These are phyloP conservation scores for Gryon sp. DNA, from an alignment of 1,140 invertebrate genomes.

Conservation along the genomic window DNA sequence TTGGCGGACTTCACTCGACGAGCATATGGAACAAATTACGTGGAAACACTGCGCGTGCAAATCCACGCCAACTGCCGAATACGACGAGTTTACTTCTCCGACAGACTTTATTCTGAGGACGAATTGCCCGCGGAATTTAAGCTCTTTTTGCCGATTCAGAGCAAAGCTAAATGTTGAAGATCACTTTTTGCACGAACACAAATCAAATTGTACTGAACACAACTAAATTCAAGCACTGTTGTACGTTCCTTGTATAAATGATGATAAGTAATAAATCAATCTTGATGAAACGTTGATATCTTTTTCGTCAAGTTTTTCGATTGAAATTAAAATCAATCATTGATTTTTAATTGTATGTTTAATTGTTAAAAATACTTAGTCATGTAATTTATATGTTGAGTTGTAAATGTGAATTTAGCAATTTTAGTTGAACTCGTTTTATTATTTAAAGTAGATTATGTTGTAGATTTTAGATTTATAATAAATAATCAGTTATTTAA, in stretches of 20 bases:
- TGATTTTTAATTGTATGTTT: too few species aligned
- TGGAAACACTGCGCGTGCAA: constrained; percentile 98
- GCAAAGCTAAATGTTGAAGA: constrained; percentile 83
- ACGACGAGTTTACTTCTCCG: constrained; percentile 98
- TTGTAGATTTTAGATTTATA: too few species aligned
- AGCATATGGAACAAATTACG: constrained; percentile 99
- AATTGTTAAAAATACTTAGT: too few species aligned
- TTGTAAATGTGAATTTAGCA: too few species aligned
- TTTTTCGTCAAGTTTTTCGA: too few species aligned
- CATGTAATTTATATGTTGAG: too few species aligned
- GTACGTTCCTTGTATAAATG: constrained; percentile 36
- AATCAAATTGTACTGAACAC: background rate
- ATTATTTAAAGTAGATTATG: too few species aligned
- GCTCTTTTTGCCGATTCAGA: constrained; percentile 95
- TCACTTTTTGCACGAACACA: background rate
- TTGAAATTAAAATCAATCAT: too few species aligned
- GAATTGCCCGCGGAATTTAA: constrained; percentile 99
- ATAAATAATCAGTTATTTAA: too few species aligned
- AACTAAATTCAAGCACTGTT: constrained; percentile 19
- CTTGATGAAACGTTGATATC: too few species aligned
- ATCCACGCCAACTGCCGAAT: constrained; percentile 99
- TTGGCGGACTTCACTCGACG: constrained; percentile 98
- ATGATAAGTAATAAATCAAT: constrained; percentile 1
- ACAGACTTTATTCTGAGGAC: constrained; percentile 99
- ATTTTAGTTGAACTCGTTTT: too few species aligned